Evolutionary conservation across 2,888 invertebrate species (phyloP).

Genomic region (Pecten maximus): DNA sequence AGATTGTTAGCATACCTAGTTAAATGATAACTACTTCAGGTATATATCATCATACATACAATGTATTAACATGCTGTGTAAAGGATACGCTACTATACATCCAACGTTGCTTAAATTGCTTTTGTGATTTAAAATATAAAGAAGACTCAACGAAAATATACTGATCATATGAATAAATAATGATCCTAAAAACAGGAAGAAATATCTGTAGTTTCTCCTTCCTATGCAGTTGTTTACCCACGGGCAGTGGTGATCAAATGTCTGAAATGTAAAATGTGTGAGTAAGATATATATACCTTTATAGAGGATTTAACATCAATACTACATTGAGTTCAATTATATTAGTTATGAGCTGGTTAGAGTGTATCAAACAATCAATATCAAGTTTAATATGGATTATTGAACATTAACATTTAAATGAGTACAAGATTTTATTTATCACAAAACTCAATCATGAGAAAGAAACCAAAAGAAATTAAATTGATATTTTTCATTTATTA

Average conservation of each 20-base stretch:
- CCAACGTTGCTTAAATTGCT: conserved; percentile 88
- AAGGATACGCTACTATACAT: conserved; percentile 84
- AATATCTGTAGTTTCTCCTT: conserved; percentile 97
- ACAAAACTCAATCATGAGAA: too few relatives aligned
- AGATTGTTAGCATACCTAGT: too few relatives aligned
- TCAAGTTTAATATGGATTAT: too few relatives aligned
- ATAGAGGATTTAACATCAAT: too few relatives aligned
- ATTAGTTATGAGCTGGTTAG: too few relatives aligned
- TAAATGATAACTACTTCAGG: too few relatives aligned
- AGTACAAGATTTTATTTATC: too few relatives aligned
- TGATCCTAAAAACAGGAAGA: conserved; percentile 98
- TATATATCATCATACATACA: background rate
- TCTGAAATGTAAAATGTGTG: too few relatives aligned
- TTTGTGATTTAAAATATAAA: conserved; percentile 94
- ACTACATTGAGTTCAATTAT: too few relatives aligned
- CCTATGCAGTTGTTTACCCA: conserved; percentile 88
- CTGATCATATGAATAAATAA: conserved; percentile 98
- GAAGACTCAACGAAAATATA: conserved; percentile 96
- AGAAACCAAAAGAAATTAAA: conserved; percentile 60
- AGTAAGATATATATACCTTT: too few relatives aligned
- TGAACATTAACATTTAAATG: too few relatives aligned
- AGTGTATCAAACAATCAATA: too few relatives aligned
- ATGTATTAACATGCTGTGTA: background rate
- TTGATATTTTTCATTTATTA: background rate
- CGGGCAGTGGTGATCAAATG: conserved; percentile 98